Base-by-base conservation (phyloP, 2,797 vertebrate species). In the Brachymystax lenok region DNA sequence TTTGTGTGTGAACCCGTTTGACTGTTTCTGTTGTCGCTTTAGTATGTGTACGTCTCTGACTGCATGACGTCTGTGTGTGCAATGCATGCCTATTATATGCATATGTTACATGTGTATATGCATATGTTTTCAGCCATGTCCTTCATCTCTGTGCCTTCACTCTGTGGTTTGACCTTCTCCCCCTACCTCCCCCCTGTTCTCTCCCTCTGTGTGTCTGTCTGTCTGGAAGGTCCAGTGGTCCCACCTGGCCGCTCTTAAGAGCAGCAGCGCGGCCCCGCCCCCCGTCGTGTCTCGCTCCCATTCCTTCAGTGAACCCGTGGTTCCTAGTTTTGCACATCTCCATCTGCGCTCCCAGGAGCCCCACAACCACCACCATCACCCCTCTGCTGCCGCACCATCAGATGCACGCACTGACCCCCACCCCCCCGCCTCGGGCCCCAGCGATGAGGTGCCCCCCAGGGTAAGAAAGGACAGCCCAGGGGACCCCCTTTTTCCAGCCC, bases 321-420 rank as follows among this genome's bases (percentile, higher is more conserved):
- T 95, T 94, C 93, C 97, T 94, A 97, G 94, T 95, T 97, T 97
- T 95, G 95, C 96, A 95, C 97, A 97, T 92, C 96, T 98, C 89
- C 97, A 97, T 92, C 96, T 97, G 93, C 96, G 96, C 87, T 96
- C 96, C 95, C 97, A 99, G 95, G 95, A 97, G 91, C 95, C 96
- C 93, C 96, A 95, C 81, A 89, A 88, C 80, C 89, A 86, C 72
- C 89, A 84, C 76, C 86, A 81, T 71, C 85, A 94, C 90, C 94
- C 96, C 94, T 88, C 90, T 80, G 89, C 89, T 74, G 90, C 92
- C n/a, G 86, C 91, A 88, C 89, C 91, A 80, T 89, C 89, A 73
- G 91, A 92, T 24, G 86, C 92, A 89, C 93, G 93, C 85, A 95
- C 95, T 92, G 96, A 93, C 91, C 94, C 95, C 93, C 94, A 95